Base-by-base conservation (phyloP, 2,797 vertebrate genomes). In the Semaprochilodus insignis region DNA sequence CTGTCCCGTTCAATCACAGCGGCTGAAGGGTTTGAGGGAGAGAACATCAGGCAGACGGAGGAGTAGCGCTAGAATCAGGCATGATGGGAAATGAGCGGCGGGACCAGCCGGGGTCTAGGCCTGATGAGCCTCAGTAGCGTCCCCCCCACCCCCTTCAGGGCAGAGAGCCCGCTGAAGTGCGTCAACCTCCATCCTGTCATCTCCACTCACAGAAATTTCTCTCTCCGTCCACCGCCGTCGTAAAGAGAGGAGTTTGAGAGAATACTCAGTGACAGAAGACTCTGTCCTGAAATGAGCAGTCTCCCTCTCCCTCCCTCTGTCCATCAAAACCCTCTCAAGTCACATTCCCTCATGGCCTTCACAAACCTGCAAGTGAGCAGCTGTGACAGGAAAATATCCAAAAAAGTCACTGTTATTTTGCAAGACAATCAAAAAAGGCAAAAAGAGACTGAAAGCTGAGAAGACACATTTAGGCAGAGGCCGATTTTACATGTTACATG, bases 1-100 rank as follows among this genome's bases (percentile, higher is more conserved):
- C 96, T 97, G 96, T 96, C 95, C 92, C 88, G 93, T 95, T 94
- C 93, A 94, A 98, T 98, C 97, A 90, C 78, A 34, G 72, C 51
- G 48, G 81, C 69, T 71, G 69, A 76, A 66, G 81, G 87, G 80
- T 80, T 60, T 86, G 85, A 87, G 77, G 73, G 57, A 77, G 83
- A 82, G 86, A 83, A 67, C 86, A 88, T 86, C 80, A 85, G 84
- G 78, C 85, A 83, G 87, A 88, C 87, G 86, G 84, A 88, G 63
- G 88, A 90, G 85, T 87, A 87, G 87, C 75, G 81, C 86, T 87
- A 84, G 89, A 90, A 91, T 88, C 70, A 75, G 84, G 85, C 81
- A 75, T 89, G 91, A 95, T 88, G 88, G 90, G 91, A 93, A 89
- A 83, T 85, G 92, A 92, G 90, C 60, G 54, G 82, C 80, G 88